Evolutionary conservation across 2,113 vertebrate species (phyloP).

Genomic region (Psittacus erithacus): DNA sequence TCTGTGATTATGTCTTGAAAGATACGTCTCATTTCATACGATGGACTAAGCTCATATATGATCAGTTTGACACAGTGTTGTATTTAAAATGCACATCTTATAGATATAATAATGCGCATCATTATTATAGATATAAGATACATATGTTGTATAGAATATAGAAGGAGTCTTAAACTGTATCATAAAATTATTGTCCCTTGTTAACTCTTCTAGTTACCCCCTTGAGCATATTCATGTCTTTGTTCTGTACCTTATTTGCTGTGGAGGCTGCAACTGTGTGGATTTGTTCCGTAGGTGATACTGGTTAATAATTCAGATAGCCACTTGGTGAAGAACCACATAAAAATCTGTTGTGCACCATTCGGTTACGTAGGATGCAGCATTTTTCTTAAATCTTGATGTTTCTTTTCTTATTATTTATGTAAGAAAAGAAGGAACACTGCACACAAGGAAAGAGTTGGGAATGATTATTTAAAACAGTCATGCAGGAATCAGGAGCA

Average conservation of each 20-base stretch:
- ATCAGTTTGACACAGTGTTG: neutral
- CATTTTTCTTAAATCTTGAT: neutral
- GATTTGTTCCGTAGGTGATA: neutral
- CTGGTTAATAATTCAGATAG: neutral
- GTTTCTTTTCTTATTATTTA: neutral
- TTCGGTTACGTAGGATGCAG: neutral
- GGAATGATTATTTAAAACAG: neutral
- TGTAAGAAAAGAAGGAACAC: neutral
- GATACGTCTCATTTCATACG: neutral
- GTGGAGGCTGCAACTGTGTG: neutral
- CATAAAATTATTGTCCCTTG: neutral
- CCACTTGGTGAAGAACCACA: neutral
- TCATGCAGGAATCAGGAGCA: neutral
- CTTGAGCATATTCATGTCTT: neutral
- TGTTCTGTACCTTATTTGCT: neutral
- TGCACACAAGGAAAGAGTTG: neutral
- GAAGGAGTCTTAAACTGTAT: neutral
- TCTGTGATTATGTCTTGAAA: neutral
- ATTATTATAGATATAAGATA: neutral
- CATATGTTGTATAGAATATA: neutral
- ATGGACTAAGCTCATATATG: neutral
- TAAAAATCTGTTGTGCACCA: fast-evolving
- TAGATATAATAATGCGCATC: no score
- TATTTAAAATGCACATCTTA: neutral
- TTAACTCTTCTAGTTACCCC: neutral